Percentiles rank a stretch among this genome's conserved stretches.
These are phyloP conservation scores for Chrysolina oricalcia DNA, from an alignment of 2,888 invertebrate species.

Conservation along the genomic window DNA sequence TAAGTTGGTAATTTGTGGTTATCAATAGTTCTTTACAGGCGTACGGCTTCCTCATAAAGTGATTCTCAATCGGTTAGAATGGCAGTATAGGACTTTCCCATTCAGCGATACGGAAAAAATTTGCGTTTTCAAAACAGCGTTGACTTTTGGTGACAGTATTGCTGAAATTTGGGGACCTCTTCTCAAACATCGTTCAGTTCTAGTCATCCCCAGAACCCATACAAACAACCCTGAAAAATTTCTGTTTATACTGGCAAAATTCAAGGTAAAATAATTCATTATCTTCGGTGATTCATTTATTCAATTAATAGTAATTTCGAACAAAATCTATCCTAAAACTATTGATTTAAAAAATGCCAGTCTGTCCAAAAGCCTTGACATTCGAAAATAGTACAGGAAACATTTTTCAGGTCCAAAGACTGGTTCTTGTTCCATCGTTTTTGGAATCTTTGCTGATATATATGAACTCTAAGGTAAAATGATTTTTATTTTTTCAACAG, in stretches of 20 bases:
- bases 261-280: background rate
- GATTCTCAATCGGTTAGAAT: background rate
- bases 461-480: background rate
- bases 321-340: too few species aligned
- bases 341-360: too few species aligned
- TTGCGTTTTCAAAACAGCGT: background rate
- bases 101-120: background rate
- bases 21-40: background rate
- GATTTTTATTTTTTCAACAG: too few species aligned
- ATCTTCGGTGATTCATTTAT: too few species aligned
- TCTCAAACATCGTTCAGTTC: background rate
- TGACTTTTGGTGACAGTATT: background rate
- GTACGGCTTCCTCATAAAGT: background rate
- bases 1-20: too few species aligned
- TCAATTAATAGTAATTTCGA: too few species aligned
- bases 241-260: background rate
- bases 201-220: background rate
- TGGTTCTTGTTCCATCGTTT: background rate
- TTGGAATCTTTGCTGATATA: background rate
- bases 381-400: too few species aligned
- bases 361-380: too few species aligned
- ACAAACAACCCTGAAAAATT: background rate
- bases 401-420: background rate
- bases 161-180: constrained; percentile 1
- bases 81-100: background rate